A percentile compares a stretch with the other conserved stretches of the same genome.
Conservation (phyloP, 1,140 invertebrate species). For the Wiebesia pumilae region DNA sequence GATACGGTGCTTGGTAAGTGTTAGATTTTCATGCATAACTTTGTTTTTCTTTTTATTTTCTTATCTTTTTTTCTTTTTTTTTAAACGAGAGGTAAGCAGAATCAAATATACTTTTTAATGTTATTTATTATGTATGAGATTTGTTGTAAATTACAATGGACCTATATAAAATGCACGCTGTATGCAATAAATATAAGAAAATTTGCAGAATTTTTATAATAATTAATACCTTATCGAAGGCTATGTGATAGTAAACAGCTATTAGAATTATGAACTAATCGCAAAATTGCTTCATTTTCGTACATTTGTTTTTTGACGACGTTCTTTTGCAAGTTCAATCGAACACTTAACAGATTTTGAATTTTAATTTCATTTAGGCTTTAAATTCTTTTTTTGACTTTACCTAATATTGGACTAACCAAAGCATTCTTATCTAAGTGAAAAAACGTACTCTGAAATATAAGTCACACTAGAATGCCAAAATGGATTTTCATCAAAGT, state of each 20-base stretch:
- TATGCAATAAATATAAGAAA: neutral
- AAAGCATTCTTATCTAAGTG: conserved; percentile 8
- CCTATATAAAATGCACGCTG: neutral
- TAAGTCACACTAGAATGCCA: conserved; percentile 6
- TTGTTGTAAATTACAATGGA: neutral
- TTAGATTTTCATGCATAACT: neutral
- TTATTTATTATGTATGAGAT: neutral
- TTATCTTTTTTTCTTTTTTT: too few relatives aligned
- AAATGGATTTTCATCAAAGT: conserved; percentile 11
- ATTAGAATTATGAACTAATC: neutral
- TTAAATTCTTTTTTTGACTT: conserved; percentile 5
- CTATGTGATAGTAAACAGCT: neutral
- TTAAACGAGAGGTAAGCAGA: neutral
- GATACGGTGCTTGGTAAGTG: neutral
- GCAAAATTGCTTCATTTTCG: neutral
- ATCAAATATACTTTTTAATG: neutral
- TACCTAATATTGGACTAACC: conserved; percentile 11
- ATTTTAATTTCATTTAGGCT: conserved; percentile 4
- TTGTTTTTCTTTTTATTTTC: too few relatives aligned
- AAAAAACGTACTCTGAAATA: neutral
- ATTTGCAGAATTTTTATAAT: neutral
- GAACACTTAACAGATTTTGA: neutral
- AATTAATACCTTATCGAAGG: neutral
- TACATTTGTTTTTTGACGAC: neutral
- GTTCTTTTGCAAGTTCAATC: conserved; percentile 19